phyloP scores from a whole-genome alignment of 2,888 invertebrate genomes.

The Calameuta filiformis region DNA sequence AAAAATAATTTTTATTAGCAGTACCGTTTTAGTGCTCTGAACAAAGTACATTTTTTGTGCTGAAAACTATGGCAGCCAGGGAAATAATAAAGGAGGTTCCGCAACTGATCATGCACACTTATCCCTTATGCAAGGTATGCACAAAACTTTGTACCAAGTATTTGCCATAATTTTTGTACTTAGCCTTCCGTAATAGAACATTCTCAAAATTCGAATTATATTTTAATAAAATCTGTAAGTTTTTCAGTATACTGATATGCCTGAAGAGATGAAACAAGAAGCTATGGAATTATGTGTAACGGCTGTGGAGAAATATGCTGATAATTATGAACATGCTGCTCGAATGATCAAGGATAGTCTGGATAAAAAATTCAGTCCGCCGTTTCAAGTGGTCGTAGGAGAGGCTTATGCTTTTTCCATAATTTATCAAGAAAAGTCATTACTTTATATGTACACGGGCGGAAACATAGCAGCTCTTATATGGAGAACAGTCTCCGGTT shows the following conservation, averaged over 20 bases:
- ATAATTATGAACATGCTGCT: slow-evolving; percentile 87
- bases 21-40: neutral
- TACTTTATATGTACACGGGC: slow-evolving; percentile 90
- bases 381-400: slow-evolving; percentile 88
- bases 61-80: slow-evolving; percentile 54
- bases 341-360: slow-evolving; percentile 92
- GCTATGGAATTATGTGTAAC: slow-evolving; percentile 91
- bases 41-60: neutral
- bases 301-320: slow-evolving; percentile 90
- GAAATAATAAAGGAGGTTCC: slow-evolving; percentile 70
- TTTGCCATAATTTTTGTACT: neutral
- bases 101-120: slow-evolving; percentile 75
- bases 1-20: neutral
- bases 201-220: neutral
- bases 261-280: slow-evolving; percentile 91
- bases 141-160: slow-evolving; percentile 16
- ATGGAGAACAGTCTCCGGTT: slow-evolving; percentile 50
- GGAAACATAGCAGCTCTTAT: slow-evolving; percentile 80
- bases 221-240: neutral
- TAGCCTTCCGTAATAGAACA: neutral
- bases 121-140: slow-evolving; percentile 84
- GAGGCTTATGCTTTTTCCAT: slow-evolving; percentile 96
- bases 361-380: slow-evolving; percentile 94
- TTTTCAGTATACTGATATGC: slow-evolving; percentile 89
- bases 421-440: slow-evolving; percentile 88